Percentiles rank a stretch among this genome's conserved stretches.
phyloP scores from a whole-genome alignment of 2,888 invertebrate species.

The Morpho deidamia region DNA sequence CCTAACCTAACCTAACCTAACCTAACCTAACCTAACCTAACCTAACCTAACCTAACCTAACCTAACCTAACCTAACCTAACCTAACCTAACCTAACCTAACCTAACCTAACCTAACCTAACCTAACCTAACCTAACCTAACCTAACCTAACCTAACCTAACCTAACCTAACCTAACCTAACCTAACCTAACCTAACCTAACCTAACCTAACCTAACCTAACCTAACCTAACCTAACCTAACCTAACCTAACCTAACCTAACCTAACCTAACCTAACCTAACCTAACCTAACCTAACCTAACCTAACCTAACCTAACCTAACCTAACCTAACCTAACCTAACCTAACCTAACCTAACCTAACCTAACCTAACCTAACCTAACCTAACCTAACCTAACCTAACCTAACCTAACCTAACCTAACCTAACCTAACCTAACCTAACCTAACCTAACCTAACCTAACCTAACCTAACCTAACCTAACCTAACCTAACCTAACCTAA shows the following conservation, averaged over 20 bases:
- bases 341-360: slow-evolving; percentile 21
- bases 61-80: slow-evolving; percentile 15
- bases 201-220: slow-evolving; percentile 25
- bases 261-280: slow-evolving; percentile 27
- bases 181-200: slow-evolving; percentile 25
- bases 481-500: slow-evolving; percentile 29
- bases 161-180: slow-evolving; percentile 24
- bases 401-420: slow-evolving; percentile 30
- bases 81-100: background rate
- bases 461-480: slow-evolving; percentile 28
- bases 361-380: slow-evolving; percentile 30
- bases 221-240: slow-evolving; percentile 25
- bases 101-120: slow-evolving; percentile 12
- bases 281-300: slow-evolving; percentile 26
- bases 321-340: slow-evolving; percentile 25
- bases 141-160: slow-evolving; percentile 24
- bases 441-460: slow-evolving; percentile 27
- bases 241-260: slow-evolving; percentile 27
- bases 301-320: slow-evolving; percentile 25
- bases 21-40: background rate
- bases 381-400: slow-evolving; percentile 31
- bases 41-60: background rate
- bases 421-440: slow-evolving; percentile 28
- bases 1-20: background rate
- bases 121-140: slow-evolving; percentile 22